Evolutionary conservation across 2,797 vertebrate species (phyloP).

Genomic region (Acanthis flammea): DNA sequence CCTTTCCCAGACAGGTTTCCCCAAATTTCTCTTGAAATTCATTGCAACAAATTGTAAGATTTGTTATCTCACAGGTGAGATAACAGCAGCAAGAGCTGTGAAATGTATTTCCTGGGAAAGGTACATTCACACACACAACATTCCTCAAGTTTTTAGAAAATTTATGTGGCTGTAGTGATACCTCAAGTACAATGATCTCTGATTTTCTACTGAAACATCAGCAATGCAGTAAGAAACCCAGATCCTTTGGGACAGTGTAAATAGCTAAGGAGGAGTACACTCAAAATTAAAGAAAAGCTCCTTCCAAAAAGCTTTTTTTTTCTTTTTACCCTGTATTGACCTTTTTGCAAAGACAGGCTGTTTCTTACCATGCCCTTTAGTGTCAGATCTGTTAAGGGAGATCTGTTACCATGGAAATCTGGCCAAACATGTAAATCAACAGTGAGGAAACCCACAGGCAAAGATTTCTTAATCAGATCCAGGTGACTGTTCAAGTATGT

Average conservation of each 20-base stretch:
- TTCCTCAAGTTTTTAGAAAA: background rate
- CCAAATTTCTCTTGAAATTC: background rate
- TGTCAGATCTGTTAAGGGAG: slow-evolving; percentile 90
- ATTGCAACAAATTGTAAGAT: background rate
- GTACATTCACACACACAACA: background rate
- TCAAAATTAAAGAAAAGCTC: slow-evolving; percentile 21
- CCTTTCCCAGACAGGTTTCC: background rate
- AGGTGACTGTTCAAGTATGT: slow-evolving; percentile 89
- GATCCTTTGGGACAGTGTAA: slow-evolving; percentile 9
- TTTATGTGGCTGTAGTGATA: background rate
- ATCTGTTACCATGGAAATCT: slow-evolving; percentile 97
- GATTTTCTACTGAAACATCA: slow-evolving; percentile 20
- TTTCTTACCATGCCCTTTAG: slow-evolving; percentile 94
- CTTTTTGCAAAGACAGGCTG: slow-evolving; percentile 64
- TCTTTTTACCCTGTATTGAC: slow-evolving; percentile 52
- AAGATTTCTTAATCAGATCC: slow-evolving; percentile 79
- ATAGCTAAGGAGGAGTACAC: background rate
- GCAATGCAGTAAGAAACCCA: background rate
- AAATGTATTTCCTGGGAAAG: background rate
- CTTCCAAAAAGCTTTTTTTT: background rate
- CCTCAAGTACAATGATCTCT: background rate
- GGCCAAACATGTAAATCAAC: slow-evolving; percentile 93
- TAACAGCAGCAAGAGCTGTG: background rate
- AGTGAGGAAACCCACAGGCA: slow-evolving; percentile 86
- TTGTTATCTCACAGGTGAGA: background rate